Base-by-base conservation (phyloP, 1,140 invertebrate species). In the Drosophila nannoptera region DNA sequence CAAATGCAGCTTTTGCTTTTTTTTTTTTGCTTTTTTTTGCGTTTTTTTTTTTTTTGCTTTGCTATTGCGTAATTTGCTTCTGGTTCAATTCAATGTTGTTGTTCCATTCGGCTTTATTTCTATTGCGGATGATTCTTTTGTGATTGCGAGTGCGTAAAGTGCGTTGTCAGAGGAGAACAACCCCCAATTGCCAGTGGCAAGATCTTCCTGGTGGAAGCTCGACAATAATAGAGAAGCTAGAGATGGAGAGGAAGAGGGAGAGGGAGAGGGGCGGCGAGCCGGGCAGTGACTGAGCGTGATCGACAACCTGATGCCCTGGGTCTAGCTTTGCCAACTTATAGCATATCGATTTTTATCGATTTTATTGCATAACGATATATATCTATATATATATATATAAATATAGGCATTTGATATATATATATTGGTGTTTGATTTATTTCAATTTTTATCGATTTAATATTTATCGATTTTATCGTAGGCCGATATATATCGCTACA, bases 41-140 rank as follows among this genome's bases (percentile, higher is more conserved):
- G n/a, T n/a, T n/a, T n/a, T n/a, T n/a, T 36, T 22, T 14, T n/a
- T 43, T 29, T 11, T 45, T 6, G 14, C 22, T 32, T 43, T 22
- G 22, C 29, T 68, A 65, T 73, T 73, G 69, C 80, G 80, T 69
- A 84, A 70, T 80, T 67, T 38, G 46, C 31, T 12, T 60, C 50
- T 22, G 46, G 32, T 56, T 42, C 7, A 50, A 65, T 48, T 29
- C 7, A 45, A 35, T 9, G 22, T 22, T 22, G 22, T 42, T 42
- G 3, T 40, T 40, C 36, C 12, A n/a, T 42, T 42, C 11, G 38
- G 40, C n/a, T 42, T 42, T 12, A 12, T 42, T 42, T 43, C 40
- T 14, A 22, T 55, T n/a, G 16, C 29, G 9, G 16, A 65, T 42
- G 50, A 67, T 72, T 65, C 62, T 54, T 45, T 50, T 73, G 45